A percentile compares a stretch with the other conserved stretches of the same genome.
phyloP scores from a whole-genome alignment of 2,113 vertebrate genomes.

The Actinemys pallida region DNA sequence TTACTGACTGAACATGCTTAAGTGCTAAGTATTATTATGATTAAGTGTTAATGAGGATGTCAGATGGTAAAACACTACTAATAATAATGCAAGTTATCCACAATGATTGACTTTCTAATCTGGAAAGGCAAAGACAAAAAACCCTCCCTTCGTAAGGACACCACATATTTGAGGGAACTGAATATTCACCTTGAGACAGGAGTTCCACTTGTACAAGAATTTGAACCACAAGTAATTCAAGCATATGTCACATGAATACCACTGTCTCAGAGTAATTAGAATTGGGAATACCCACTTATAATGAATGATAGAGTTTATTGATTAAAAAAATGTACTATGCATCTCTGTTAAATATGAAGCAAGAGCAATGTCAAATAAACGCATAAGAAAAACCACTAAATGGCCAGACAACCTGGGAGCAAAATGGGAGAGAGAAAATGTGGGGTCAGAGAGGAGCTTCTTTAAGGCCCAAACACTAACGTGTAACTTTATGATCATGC shows the following conservation, averaged over 20 bases:
- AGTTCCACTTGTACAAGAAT: neutral
- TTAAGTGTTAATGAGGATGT: neutral
- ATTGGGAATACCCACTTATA: slow-evolving; percentile 12
- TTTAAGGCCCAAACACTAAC: neutral
- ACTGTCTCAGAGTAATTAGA: slow-evolving; percentile 35
- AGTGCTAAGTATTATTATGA: neutral
- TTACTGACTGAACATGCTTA: too few relatives aligned
- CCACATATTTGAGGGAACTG: neutral
- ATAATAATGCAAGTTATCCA: neutral
- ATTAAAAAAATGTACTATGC: neutral
- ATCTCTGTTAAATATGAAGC: slow-evolving; percentile 29
- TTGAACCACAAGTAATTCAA: neutral
- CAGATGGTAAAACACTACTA: neutral
- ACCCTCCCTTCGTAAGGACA: neutral
- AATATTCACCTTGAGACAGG: neutral
- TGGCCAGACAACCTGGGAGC: neutral
- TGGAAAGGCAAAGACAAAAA: neutral
- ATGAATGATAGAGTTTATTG: neutral
- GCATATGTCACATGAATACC: neutral
- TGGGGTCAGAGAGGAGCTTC: neutral
- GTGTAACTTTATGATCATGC: neutral
- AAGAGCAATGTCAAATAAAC: slow-evolving; percentile 20
- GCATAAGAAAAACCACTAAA: slow-evolving; percentile 4
- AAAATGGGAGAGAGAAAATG: neutral
- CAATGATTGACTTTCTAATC: neutral